Evolutionary conservation across 2,797 vertebrate species (phyloP), one percentile per base, ranked within the genome.

Genomic region (Acrossocheilus wenchowensis): DNA sequence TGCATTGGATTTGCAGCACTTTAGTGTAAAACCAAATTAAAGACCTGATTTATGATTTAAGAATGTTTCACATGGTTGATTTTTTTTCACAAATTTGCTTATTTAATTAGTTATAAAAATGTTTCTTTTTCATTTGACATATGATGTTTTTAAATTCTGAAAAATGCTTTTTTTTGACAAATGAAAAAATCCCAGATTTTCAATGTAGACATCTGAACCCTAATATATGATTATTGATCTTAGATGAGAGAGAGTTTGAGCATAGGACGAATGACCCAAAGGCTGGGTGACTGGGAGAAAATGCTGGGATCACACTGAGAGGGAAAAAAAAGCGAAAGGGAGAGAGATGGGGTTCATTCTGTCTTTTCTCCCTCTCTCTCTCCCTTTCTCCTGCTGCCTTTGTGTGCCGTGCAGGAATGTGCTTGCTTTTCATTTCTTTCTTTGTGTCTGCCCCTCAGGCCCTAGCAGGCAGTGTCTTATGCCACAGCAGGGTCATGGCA

Each of bases 401-500:
- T 89, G 83, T 90, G 86, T 89, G 82, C 57, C 75, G 71, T 66
- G 66, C 66, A 89, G 95, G 96, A 97, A 97, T 96, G 96, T 95
- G 95, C 95, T 95, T 87, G 94, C 95, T 94, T 96, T 97, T 97
- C 95, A 94, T 96, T 96, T 95, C 90, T 88, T 73, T 91, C 87
- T 87, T 84, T 90, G 92, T 94, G 88, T 83, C 89, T 95, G 62
- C 48, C 36, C 50, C 87, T 74, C 78, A 94, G 94, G 95, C 89
- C 95, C 95, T 84, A 93, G 94, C 95, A 96, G 94, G 89, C 97
- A 95, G 95, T 95, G 95, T 96, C 96, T 97, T 96, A 97, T 97
- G 96, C 96, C 96, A 96, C 90, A 94, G 90, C 95, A 89, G 96
- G 97, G 97, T 97, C 97, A 97, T 95, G 91, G 94, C 95, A 96